Base-by-base conservation (phyloP, 2,888 invertebrate genomes). In the Phorcus lineatus region DNA sequence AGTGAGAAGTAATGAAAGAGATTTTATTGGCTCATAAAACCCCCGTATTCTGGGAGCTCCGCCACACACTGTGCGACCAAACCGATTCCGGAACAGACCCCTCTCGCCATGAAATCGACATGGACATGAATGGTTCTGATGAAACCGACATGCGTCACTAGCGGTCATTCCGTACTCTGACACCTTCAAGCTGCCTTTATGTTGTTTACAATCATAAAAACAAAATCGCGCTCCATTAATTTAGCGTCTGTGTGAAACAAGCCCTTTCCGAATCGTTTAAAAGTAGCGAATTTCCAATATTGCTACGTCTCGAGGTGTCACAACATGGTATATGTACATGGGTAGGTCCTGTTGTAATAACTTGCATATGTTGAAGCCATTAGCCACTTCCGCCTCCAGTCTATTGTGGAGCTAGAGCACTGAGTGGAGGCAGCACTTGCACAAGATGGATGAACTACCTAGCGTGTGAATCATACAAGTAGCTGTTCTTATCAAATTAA, bases 21-120 rank as follows among this genome's bases (percentile, higher is more conserved):
- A 62, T 62, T 62, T 62, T 62, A 62, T 62, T 62, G 62, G 28
- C 28, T 62, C 62, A 28, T 62, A 62, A 62, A 62, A 62, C 62
- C 17, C 57, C 16, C 22, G 16, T 24, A 62, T 62, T 28, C 28
- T 24, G 24, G 24, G 28, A 62, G 28, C 24, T 24, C 62, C 62
- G 62, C 62, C 62, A 62, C 62, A 62, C 62, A 62, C 62, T 62
- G 62, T 62, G 62, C 24, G 62, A 24, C 28, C 62, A 24, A 62
- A 28, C 62, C 22, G 28, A 62, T 62, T 62, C 62, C 62, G 62
- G 62, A 62, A 62, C 62, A 62, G 28, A 1, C 28, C 16, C 62
- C 16, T 62, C 24, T 28, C 62, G 62, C 62, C 62, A 24, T 62
- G 62, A 24, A 24, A 24, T 62, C 62, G 24, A 62, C 62, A 62